Percentiles rank a stretch among this genome's conserved stretches.
These are phyloP conservation scores for Drosophila acutilabella DNA, from an alignment of 2,888 invertebrate genomes.

Conservation along the genomic window DNA sequence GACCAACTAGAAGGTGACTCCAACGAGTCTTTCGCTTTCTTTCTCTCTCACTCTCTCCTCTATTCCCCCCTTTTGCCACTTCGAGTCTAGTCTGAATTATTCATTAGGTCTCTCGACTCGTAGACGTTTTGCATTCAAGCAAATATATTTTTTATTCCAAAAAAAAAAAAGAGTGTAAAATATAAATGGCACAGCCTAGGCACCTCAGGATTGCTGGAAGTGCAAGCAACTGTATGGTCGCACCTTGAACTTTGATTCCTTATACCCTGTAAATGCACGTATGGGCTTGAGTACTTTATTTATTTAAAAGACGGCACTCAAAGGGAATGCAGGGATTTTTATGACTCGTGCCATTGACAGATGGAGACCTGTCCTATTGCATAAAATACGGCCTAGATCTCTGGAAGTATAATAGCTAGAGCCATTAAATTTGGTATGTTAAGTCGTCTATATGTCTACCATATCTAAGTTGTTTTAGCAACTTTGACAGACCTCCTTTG, in stretches of 20 bases:
- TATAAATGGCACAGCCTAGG: conserved; percentile 38
- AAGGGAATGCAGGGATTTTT: too few relatives aligned
- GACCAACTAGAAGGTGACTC: conserved; percentile 44
- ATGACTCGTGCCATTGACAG: too few relatives aligned
- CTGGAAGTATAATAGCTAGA: too few relatives aligned
- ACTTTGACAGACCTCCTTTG: too few relatives aligned
- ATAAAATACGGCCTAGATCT: too few relatives aligned
- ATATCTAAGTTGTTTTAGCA: too few relatives aligned
- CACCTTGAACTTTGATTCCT: conserved; percentile 51
- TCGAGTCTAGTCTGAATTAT: conserved; percentile 64
- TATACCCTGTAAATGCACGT: conserved; percentile 1
- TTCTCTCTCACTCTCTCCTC: neutral
- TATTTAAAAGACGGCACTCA: too few relatives aligned
- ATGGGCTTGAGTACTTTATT: neutral
- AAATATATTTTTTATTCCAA: conserved; percentile 28
- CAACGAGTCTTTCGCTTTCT: conserved; percentile 9
- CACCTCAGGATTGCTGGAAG: conserved; percentile 9
- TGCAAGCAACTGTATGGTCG: conserved; percentile 17
- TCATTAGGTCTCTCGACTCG: conserved; percentile 58
- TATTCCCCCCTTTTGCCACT: neutral
- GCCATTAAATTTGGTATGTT: too few relatives aligned
- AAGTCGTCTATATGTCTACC: too few relatives aligned
- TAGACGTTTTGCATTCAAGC: conserved; percentile 53
- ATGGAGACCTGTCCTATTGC: too few relatives aligned
- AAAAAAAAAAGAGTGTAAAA: conserved; percentile 18